Percentiles rank a stretch among this genome's conserved stretches.
Evolutionary conservation across 2,888 invertebrate genomes (phyloP).

Genomic region (Xylota sylvarum): DNA sequence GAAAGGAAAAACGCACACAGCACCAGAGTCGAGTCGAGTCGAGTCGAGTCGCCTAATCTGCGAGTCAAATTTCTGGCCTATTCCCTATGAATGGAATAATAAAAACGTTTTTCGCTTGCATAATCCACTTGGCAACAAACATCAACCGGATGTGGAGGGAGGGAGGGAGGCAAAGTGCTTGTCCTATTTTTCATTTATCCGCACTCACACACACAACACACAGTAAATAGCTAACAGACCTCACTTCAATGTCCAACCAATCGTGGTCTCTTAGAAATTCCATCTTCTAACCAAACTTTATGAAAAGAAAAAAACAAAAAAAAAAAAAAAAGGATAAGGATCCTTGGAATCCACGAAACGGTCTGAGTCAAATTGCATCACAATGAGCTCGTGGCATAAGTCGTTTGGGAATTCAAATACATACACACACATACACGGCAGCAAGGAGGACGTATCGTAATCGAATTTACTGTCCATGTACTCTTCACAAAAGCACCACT

Average conservation of each 20-base stretch:
- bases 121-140: conserved; percentile 8
- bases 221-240: not conserved
- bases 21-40: too few relatives aligned
- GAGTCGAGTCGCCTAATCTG: conserved; percentile 14
- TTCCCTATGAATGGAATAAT: not conserved
- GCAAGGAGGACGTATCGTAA: conserved; percentile 30
- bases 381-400: conserved; percentile 17
- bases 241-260: not conserved
- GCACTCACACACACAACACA: not conserved
- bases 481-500: not conserved
- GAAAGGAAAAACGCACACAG: not conserved
- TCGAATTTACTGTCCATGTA: conserved; percentile 31
- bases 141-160: too few relatives aligned
- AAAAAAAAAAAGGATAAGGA: not conserved
- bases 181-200: not conserved
- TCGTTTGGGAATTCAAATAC: not conserved
- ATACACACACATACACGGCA: not conserved
- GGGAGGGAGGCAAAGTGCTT: not conserved
- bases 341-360: not conserved
- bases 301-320: too few relatives aligned
- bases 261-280: conserved; percentile 6
- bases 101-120: conserved; percentile 2
- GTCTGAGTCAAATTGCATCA: conserved; percentile 16
- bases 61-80: not conserved
- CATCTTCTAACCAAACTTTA: not conserved